Evolutionary conservation across 1,140 invertebrate genomes (phyloP).

Genomic region (Helicoverpa armigera): DNA sequence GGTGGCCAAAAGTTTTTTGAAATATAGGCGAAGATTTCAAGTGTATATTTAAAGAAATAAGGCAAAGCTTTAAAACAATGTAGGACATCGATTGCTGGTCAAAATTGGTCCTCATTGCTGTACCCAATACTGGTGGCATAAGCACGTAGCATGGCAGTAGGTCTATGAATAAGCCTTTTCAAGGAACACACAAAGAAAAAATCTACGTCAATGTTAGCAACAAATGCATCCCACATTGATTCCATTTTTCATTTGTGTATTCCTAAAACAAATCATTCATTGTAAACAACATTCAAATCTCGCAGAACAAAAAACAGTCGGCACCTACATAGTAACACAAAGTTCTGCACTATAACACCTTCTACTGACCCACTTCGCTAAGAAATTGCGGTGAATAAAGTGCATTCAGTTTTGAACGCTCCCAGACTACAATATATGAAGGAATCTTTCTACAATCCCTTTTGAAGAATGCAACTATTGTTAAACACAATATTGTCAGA

Average conservation of each 20-base stretch:
- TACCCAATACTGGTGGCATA: too few relatives aligned
- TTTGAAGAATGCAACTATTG: not conserved
- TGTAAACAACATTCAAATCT: not conserved
- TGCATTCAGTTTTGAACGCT: conserved; percentile 5
- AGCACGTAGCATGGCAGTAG: too few relatives aligned
- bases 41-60: too few relatives aligned
- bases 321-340: not conserved
- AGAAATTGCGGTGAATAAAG: conserved; percentile 26
- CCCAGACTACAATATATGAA: not conserved
- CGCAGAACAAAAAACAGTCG: not conserved
- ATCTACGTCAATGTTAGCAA: too few relatives aligned
- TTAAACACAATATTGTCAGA: not conserved
- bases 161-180: too few relatives aligned
- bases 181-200: too few relatives aligned
- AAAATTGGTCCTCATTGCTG: too few relatives aligned
- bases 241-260: too few relatives aligned
- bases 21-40: too few relatives aligned
- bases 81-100: too few relatives aligned
- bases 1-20: not conserved
- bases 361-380: conserved; percentile 10
- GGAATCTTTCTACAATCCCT: not conserved
- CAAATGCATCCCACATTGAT: too few relatives aligned
- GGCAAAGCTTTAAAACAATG: too few relatives aligned
- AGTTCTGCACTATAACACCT: not conserved
- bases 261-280: not conserved